Evolutionary conservation across 2,888 invertebrate genomes (phyloP).

Genomic region (Petrolisthes manimaculis): DNA sequence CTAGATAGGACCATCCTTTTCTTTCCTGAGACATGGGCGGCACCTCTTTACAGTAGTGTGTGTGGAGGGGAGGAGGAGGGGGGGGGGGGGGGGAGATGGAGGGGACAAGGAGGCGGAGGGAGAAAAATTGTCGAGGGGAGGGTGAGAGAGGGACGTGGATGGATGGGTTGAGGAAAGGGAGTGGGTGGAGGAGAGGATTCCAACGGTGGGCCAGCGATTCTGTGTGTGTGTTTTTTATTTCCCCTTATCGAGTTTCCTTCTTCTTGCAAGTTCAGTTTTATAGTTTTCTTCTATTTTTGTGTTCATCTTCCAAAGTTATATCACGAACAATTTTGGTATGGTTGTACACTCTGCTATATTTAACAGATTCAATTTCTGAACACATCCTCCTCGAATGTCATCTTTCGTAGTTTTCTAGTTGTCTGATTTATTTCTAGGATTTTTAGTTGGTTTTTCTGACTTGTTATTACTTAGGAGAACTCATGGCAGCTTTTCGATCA

Average conservation of each 20-base stretch:
- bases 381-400: too few relatives aligned
- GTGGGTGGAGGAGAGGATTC: not conserved
- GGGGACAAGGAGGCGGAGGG: not conserved
- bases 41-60: conserved; percentile 46
- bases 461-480: too few relatives aligned
- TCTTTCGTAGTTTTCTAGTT: too few relatives aligned
- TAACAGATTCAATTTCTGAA: too few relatives aligned
- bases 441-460: too few relatives aligned
- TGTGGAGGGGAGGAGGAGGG: conserved; percentile 56
- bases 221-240: not conserved
- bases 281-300: not conserved
- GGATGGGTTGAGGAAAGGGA: not conserved
- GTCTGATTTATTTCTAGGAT: too few relatives aligned
- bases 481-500: too few relatives aligned
- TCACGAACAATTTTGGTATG: too few relatives aligned
- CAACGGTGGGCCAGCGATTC: not conserved
- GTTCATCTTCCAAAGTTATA: too few relatives aligned
- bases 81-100: not conserved
- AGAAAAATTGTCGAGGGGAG: not conserved
- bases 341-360: too few relatives aligned
- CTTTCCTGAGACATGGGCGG: conserved; percentile 59
- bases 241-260: not conserved
- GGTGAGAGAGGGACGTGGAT: not conserved
- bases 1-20: conserved; percentile 54
- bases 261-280: not conserved